These are phyloP conservation scores for Schlechtendalia chinensis DNA, from an alignment of 1,140 invertebrate species.

Conservation along the genomic window DNA sequence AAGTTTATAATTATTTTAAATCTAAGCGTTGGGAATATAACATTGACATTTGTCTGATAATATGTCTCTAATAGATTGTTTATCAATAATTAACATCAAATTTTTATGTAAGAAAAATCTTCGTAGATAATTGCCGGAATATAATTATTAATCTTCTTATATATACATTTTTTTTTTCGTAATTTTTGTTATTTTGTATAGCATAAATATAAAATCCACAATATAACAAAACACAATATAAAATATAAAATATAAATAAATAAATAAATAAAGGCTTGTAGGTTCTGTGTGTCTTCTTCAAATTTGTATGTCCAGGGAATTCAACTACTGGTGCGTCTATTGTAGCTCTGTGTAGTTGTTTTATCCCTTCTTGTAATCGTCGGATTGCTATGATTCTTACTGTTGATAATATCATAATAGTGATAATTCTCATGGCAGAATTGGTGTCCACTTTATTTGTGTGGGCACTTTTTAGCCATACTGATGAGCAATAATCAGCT, in stretches of 20 bases:
- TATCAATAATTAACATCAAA: too few relatives aligned
- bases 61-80: too few relatives aligned
- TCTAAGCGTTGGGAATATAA: too few relatives aligned
- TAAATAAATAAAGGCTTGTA: background rate
- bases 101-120: too few relatives aligned
- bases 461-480: too few relatives aligned
- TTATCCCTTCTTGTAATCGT: background rate
- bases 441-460: too few relatives aligned
- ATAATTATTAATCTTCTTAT: too few relatives aligned
- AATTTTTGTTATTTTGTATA: constrained; percentile 10
- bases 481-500: constrained; percentile 47
- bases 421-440: constrained; percentile 46
- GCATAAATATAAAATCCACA: background rate
- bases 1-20: too few relatives aligned
- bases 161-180: too few relatives aligned
- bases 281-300: background rate
- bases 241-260: background rate
- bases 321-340: constrained; percentile 4
- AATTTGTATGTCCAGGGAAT: constrained; percentile 7
- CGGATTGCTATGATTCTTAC: background rate
- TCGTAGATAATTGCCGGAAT: too few relatives aligned
- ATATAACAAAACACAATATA: background rate
- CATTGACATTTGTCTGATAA: too few relatives aligned
- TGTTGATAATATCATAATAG: constrained; percentile 10
- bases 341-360: constrained; percentile 12